Evolutionary conservation across 2,797 vertebrate species (phyloP).

Genomic region (Vespertilio murinus): DNA sequence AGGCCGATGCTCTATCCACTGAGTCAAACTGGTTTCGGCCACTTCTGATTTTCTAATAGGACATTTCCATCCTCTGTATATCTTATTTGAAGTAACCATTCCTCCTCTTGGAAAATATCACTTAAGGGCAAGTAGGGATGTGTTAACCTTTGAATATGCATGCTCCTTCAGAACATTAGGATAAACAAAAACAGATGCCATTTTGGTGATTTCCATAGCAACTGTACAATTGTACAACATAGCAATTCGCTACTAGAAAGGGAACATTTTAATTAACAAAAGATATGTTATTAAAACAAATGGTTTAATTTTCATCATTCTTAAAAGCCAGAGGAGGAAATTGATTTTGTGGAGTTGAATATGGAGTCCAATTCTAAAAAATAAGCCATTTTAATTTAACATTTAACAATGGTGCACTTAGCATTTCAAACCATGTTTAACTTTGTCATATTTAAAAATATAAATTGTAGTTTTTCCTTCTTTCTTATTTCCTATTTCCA

Average conservation of each 20-base stretch:
- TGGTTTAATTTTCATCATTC: constrained; percentile 41
- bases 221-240: neutral
- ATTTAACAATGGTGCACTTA: neutral
- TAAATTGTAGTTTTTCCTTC: neutral
- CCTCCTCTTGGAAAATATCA: neutral
- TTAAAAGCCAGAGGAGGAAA: neutral
- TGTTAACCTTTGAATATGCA: neutral
- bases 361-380: neutral
- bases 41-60: constrained; percentile 6
- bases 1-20: too few species aligned
- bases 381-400: neutral
- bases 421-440: neutral
- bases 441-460: neutral
- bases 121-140: neutral
- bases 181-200: constrained; percentile 47
- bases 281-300: constrained; percentile 1
- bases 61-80: neutral
- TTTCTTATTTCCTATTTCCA: neutral
- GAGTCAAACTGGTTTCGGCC: too few species aligned
- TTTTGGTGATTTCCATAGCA: constrained; percentile 52
- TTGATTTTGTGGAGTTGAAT: neutral
- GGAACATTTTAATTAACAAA: constrained; percentile 37
- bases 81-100: neutral
- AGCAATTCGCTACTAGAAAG: neutral
- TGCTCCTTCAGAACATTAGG: constrained; percentile 27